A percentile compares a stretch with the other conserved stretches of the same genome.
Conservation (phyloP, 2,888 invertebrate genomes). For the Onchidella celtica region DNA sequence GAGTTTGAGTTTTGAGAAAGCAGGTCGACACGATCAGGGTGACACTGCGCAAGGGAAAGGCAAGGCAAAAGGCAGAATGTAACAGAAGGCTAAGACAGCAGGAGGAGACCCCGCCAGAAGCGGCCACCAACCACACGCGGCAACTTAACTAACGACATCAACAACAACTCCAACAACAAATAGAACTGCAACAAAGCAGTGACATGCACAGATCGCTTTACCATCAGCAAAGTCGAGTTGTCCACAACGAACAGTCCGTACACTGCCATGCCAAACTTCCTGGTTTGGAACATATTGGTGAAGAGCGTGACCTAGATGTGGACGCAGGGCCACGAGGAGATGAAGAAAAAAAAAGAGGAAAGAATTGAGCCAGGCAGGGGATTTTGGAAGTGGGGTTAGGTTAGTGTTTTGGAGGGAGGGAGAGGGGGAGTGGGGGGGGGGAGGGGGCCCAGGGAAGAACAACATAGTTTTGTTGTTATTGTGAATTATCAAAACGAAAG, state of each 20-base stretch:
- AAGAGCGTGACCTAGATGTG: constrained; percentile 21
- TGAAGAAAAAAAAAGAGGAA: neutral
- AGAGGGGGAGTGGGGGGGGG: too few relatives aligned
- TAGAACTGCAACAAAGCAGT: neutral
- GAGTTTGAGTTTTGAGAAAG: too few relatives aligned
- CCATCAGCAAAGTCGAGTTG: constrained; percentile 29
- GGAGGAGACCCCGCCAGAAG: neutral
- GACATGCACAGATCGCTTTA: too few relatives aligned
- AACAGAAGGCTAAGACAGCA: neutral
- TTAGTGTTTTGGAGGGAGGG: too few relatives aligned
- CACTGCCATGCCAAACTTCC: constrained; percentile 13
- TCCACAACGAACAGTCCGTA: constrained; percentile 35
- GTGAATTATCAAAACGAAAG: too few relatives aligned
- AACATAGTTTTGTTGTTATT: too few relatives aligned
- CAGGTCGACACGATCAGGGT: neutral
- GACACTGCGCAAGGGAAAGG: neutral
- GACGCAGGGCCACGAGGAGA: too few relatives aligned
- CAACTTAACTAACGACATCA: neutral
- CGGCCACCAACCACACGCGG: neutral
- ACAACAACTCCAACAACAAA: neutral
- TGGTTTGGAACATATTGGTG: constrained; percentile 21
- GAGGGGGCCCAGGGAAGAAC: too few relatives aligned
- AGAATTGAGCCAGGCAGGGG: neutral
- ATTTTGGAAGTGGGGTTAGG: too few relatives aligned
- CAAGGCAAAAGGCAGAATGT: neutral